A percentile compares a stretch with the other conserved stretches of the same genome.
Evolutionary conservation across 2,797 vertebrate species (phyloP).

Genomic region (Nyctalus aviator): DNA sequence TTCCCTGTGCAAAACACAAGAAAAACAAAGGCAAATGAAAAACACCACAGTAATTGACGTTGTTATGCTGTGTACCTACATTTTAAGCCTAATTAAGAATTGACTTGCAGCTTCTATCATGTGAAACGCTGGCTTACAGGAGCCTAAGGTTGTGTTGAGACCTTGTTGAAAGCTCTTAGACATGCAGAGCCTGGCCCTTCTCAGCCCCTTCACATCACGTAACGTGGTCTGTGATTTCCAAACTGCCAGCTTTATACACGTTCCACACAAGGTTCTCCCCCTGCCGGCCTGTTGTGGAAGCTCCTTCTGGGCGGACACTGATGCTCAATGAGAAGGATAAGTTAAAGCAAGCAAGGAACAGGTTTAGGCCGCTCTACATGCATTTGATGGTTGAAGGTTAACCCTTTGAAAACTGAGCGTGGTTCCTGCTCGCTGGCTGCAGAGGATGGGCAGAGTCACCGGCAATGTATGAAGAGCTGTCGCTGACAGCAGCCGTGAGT

Average conservation of each 20-base stretch:
- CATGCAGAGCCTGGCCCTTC: neutral
- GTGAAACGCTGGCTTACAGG: neutral
- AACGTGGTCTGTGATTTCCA: neutral
- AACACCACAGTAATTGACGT: neutral
- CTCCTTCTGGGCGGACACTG: neutral
- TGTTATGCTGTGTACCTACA: neutral
- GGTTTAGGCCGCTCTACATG: neutral
- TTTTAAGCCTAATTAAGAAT: conserved; percentile 36
- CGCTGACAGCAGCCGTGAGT: neutral
- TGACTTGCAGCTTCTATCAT: conserved; percentile 10
- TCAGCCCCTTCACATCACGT: neutral
- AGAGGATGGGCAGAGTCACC: neutral
- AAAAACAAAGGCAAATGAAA: neutral
- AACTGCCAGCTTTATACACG: neutral
- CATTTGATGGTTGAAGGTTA: neutral
- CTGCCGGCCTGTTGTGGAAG: conserved; percentile 48
- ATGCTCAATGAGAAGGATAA: neutral
- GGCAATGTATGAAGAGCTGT: neutral
- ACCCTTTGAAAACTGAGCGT: neutral
- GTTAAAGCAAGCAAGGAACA: neutral
- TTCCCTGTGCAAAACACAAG: neutral
- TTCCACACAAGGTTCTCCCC: neutral
- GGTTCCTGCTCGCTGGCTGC: neutral
- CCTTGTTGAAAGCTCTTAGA: neutral
- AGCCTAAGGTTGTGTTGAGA: neutral